Conservation (phyloP, 2,113 vertebrate genomes). For the Neodon shergylaensis region DNA sequence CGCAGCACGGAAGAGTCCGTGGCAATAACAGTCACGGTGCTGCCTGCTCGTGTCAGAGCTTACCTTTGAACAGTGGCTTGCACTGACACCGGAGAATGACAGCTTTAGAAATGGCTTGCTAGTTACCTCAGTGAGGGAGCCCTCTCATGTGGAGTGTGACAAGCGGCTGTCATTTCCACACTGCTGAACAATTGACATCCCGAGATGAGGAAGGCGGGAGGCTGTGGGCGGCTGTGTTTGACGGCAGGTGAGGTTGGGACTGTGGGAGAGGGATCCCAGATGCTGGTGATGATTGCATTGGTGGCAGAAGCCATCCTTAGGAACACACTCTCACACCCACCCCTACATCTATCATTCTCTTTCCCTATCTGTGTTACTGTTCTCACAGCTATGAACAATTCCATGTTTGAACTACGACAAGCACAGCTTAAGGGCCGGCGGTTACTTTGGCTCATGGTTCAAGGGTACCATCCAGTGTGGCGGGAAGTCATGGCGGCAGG, state of each 20-base stretch:
- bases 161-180: constrained; percentile 75
- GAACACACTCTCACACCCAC: too few species aligned
- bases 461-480: neutral
- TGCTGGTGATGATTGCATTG: neutral
- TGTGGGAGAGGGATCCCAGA: neutral
- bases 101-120: constrained; percentile 78
- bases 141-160: constrained; percentile 55
- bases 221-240: neutral
- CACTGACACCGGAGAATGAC: constrained; percentile 72
- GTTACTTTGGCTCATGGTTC: neutral
- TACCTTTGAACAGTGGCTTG: constrained; percentile 82
- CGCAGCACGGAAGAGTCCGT: constrained; percentile 79
- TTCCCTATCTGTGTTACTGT: too few species aligned
- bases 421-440: neutral
- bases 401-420: neutral
- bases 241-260: neutral
- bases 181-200: constrained; percentile 72
- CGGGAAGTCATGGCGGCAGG: neutral
- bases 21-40: constrained; percentile 73
- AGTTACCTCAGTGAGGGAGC: constrained; percentile 64
- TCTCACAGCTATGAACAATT: neutral
- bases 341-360: neutral
- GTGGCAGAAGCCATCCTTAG: neutral
- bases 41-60: constrained; percentile 85
- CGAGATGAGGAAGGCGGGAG: neutral